phyloP scores from a whole-genome alignment of 2,797 vertebrate species.

The Gastrophryne carolinensis region DNA sequence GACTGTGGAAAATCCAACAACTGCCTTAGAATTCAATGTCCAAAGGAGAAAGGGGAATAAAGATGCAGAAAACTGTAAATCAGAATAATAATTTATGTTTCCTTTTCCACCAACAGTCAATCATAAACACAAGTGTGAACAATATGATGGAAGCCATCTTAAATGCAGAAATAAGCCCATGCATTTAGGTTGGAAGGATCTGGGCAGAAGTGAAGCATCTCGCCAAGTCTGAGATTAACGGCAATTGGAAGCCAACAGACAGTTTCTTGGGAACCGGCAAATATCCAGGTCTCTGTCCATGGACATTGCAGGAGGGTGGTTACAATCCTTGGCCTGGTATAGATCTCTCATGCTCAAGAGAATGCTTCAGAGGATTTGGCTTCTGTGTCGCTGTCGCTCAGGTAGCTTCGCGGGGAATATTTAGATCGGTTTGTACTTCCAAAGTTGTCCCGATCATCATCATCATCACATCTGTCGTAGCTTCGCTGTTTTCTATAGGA shows the following conservation, averaged over 20 bases:
- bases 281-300: slow-evolving; percentile 6
- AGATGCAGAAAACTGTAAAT: slow-evolving; percentile 15
- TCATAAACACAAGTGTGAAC: slow-evolving; percentile 29
- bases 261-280: slow-evolving; percentile 13
- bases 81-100: slow-evolving; percentile 44
- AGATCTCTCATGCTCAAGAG: slow-evolving; percentile 1
- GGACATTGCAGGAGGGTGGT: slow-evolving; percentile 4
- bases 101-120: slow-evolving; percentile 36
- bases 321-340: slow-evolving; percentile 21
- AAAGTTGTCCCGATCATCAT: slow-evolving; percentile 81
- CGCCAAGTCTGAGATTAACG: background rate
- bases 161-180: slow-evolving; percentile 37
- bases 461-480: slow-evolving; percentile 77
- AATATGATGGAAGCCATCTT: slow-evolving; percentile 36
- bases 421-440: slow-evolving; percentile 65
- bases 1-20: slow-evolving; percentile 5
- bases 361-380: slow-evolving; percentile 61
- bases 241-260: slow-evolving; percentile 11
- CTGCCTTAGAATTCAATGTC: background rate
- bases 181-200: slow-evolving; percentile 17
- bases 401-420: slow-evolving; percentile 68
- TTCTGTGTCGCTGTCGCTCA: slow-evolving; percentile 77
- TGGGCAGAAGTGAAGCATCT: background rate
- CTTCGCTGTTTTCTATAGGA: slow-evolving; percentile 72
- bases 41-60: slow-evolving; percentile 15